Percentiles rank a stretch among this genome's conserved stretches.
These are phyloP conservation scores for Theretra japonica DNA, from an alignment of 2,888 invertebrate species.

Conservation along the genomic window DNA sequence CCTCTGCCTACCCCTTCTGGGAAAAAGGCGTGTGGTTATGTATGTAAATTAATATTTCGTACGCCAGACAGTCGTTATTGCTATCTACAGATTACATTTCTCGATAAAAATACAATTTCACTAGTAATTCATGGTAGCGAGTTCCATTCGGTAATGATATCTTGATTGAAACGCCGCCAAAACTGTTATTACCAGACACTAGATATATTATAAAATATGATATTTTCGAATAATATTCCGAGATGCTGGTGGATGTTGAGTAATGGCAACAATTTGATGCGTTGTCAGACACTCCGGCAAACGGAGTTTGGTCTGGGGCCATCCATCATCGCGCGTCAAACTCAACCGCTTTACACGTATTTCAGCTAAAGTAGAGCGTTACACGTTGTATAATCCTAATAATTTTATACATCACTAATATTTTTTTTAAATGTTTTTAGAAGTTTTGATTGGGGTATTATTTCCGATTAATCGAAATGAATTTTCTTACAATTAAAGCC, in stretches of 20 bases:
- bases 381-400: not conserved
- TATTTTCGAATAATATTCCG: not conserved
- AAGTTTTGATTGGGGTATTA: no score
- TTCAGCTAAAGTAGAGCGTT: not conserved
- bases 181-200: not conserved
- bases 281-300: not conserved
- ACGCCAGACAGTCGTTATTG: not conserved
- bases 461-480: no score
- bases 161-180: not conserved
- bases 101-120: not conserved
- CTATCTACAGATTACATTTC: not conserved
- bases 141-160: not conserved
- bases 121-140: not conserved
- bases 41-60: no score
- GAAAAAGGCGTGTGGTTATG: no score
- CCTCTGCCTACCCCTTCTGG: no score
- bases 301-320: not conserved
- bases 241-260: not conserved
- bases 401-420: no score
- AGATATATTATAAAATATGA: not conserved
- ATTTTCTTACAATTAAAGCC: no score
- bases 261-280: slow-evolving; percentile 1
- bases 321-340: slow-evolving; percentile 1
- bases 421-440: no score
- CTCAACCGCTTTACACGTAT: not conserved